Conservation (phyloP, 2,797 vertebrate species). For the Clamator glandarius region DNA sequence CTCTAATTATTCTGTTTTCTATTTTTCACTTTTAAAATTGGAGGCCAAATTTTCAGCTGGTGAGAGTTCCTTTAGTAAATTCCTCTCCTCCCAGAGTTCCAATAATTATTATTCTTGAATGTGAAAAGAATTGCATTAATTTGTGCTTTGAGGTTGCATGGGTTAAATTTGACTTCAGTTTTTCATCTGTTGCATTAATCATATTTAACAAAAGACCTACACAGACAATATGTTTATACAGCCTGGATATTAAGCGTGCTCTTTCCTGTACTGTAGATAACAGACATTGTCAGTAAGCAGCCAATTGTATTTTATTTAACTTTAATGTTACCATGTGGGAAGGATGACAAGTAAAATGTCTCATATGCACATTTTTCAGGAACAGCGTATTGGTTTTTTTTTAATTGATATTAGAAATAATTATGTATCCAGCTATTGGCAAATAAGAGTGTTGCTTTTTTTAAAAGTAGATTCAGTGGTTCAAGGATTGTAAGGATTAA, state of each 20-base stretch:
- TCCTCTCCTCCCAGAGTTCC: not conserved
- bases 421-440: not conserved
- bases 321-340: not conserved
- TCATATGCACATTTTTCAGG: conserved; percentile 11
- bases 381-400: not conserved
- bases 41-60: not conserved
- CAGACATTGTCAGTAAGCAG: not conserved
- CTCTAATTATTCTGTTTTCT: conserved; percentile 23
- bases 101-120: not conserved
- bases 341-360: conserved; percentile 1
- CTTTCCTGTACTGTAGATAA: not conserved
- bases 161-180: conserved; percentile 21
- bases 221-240: not conserved
- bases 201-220: not conserved
- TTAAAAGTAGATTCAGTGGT: not conserved
- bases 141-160: not conserved
- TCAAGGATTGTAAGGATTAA: not conserved
- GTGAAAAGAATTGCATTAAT: not conserved
- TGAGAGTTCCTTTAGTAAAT: not conserved
- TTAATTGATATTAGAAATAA: not conserved
- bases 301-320: not conserved
- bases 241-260: not conserved
- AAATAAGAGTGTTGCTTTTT: not conserved
- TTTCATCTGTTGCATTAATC: conserved; percentile 34
- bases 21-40: not conserved